Evolutionary conservation across 2,797 vertebrate genomes (phyloP).

Genomic region (Tachyglossus aculeatus): DNA sequence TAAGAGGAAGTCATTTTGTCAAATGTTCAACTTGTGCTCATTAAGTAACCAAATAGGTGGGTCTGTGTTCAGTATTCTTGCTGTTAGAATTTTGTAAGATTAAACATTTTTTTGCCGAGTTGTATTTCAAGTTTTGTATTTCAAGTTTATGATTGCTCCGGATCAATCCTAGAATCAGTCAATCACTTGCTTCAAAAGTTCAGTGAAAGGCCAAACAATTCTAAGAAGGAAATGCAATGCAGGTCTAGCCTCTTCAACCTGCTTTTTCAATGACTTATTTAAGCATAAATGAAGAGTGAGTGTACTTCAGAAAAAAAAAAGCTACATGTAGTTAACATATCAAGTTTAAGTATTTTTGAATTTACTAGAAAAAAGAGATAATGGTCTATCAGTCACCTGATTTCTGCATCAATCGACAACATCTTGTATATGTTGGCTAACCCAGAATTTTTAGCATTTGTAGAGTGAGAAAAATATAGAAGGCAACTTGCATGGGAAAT

Average conservation of each 20-base stretch:
- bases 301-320: background rate
- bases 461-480: too few relatives aligned
- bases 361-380: background rate
- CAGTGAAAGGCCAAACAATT: background rate
- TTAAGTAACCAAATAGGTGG: background rate
- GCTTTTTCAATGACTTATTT: constrained; percentile 5
- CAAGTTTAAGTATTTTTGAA: background rate
- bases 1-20: too few relatives aligned
- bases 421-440: background rate
- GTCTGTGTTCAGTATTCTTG: background rate
- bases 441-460: background rate
- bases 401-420: background rate
- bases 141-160: background rate
- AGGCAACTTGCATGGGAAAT: too few relatives aligned
- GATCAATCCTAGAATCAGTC: background rate
- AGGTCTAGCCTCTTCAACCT: background rate
- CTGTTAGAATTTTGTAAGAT: constrained; percentile 15
- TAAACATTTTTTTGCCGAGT: constrained; percentile 19
- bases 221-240: background rate
- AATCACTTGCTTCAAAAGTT: background rate
- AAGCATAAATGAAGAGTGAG: background rate
- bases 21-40: too few relatives aligned
- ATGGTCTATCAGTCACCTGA: background rate
- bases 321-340: background rate
- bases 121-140: background rate